A percentile compares a stretch with the other conserved stretches of the same genome.
phyloP scores from a whole-genome alignment of 2,888 invertebrate species.

The Caenorhabditis sp. region DNA sequence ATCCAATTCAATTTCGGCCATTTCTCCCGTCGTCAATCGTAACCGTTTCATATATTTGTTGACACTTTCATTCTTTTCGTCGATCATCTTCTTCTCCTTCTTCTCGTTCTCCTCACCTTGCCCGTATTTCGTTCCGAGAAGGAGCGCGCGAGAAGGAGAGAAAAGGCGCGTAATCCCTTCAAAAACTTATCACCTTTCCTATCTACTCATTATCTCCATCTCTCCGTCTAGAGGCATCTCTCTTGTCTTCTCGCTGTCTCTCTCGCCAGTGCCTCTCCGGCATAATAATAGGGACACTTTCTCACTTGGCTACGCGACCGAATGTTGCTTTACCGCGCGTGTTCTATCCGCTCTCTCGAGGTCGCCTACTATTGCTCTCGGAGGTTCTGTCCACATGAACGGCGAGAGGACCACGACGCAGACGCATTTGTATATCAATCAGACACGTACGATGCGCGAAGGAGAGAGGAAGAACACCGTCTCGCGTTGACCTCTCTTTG shows the following conservation, averaged over 20 bases:
- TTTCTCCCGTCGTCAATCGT: slow-evolving; percentile 21
- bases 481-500: slow-evolving; percentile 10
- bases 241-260: slow-evolving; percentile 27
- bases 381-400: slow-evolving; percentile 46
- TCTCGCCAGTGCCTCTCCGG: slow-evolving; percentile 2
- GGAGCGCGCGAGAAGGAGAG: background rate
- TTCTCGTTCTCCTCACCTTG: background rate
- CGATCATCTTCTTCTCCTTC: too few relatives aligned
- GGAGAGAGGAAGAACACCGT: slow-evolving; percentile 33
- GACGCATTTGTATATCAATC: slow-evolving; percentile 27
- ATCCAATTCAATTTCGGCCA: slow-evolving; percentile 36
- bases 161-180: slow-evolving; percentile 17
- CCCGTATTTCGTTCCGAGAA: background rate
- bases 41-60: slow-evolving; percentile 41
- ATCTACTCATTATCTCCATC: slow-evolving; percentile 11
- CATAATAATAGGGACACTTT: slow-evolving; percentile 8
- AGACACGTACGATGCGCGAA: slow-evolving; percentile 44
- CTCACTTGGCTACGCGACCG: slow-evolving; percentile 14
- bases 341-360: slow-evolving; percentile 13
- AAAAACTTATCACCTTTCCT: slow-evolving; percentile 44
- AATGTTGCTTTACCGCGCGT: slow-evolving; percentile 21
- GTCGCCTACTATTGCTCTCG: slow-evolving; percentile 37
- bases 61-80: slow-evolving; percentile 13
- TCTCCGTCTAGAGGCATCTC: background rate
- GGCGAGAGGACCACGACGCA: slow-evolving; percentile 15